Base-by-base conservation (phyloP, 1,140 invertebrate species). In the Aphaenogaster rudis region DNA sequence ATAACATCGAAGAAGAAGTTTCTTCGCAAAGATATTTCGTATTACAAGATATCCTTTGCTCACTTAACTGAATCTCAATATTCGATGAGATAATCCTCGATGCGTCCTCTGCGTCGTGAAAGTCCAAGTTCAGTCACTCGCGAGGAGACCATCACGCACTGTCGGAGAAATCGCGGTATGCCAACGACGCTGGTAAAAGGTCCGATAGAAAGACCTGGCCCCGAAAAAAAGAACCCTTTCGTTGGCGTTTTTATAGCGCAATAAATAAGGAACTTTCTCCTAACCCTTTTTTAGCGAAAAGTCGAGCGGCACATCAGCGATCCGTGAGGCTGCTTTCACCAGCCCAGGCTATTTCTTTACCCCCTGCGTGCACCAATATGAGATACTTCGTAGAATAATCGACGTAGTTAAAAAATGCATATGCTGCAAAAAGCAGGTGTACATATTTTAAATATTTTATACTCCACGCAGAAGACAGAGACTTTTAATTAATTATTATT, bases 211-310 rank as follows among this genome's bases (percentile, higher is more conserved):
- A 91, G 89, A 66, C 64, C 90, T 86, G 61, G n/a, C 15, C 13
- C n/a, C n/a, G 11, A 52, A 36, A 86, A 33, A 79, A 82, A 82
- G 88, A 94, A 92, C 88, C 91, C 90, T 93, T 94, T 92, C 57
- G 79, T 84, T 79, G 90, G 59, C 78, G 66, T 91, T 94, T 94
- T 94, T 94, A 95, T 91, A 93, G 89, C 91, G 82, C 64, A 90
- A 86, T 93, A 94, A 94, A 94, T 92, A 92, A 90, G 88, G 59
- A 89, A 95, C 94, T 95, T 95, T 95, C 93, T 89, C 91, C 90
- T 84, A 94, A 93, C 93, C 94, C 93, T 95, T 94, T 69, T 94
- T 93, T 74, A 77, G 86, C 91, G 81, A 88, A 91, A 92, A 91
- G 87, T 91, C 90, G 92, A 91, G 86, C 89, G 89, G 85, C 89